phyloP scores from a whole-genome alignment of 2,888 invertebrate species.

The Nomada ferruginata region DNA sequence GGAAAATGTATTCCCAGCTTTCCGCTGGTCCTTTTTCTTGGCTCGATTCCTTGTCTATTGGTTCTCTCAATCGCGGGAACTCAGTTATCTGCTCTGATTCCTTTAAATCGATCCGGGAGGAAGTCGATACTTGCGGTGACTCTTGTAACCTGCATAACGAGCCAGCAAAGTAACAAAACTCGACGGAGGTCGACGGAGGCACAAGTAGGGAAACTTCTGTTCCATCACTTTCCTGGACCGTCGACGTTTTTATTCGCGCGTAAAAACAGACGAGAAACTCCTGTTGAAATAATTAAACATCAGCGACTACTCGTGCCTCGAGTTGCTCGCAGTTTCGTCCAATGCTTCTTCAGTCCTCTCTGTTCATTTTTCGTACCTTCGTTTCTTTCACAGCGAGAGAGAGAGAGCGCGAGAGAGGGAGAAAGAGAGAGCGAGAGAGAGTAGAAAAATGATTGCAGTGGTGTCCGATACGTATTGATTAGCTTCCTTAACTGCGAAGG shows the following conservation, averaged over 20 bases:
- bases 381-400: neutral
- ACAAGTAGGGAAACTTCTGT: conserved; percentile 10
- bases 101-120: conserved; percentile 54
- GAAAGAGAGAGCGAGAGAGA: neutral
- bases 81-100: conserved; percentile 56
- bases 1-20: conserved; percentile 52
- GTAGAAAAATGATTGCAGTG: conserved; percentile 56
- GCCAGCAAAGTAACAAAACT: conserved; percentile 45
- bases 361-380: neutral
- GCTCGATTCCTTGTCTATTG: conserved; percentile 52
- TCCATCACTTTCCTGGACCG: neutral
- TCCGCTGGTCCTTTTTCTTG: conserved; percentile 45
- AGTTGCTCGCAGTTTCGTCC: neutral
- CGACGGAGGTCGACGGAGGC: neutral
- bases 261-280: conserved; percentile 9
- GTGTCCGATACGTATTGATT: conserved; percentile 62
- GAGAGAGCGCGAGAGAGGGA: too few relatives aligned
- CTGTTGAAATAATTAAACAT: conserved; percentile 48
- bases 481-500: conserved; percentile 59
- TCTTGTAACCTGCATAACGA: conserved; percentile 54
- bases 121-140: conserved; percentile 55
- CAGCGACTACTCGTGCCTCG: neutral
- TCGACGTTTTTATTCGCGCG: conserved; percentile 27
- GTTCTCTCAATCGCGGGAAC: conserved; percentile 51
- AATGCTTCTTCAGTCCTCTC: neutral